A percentile compares a stretch with the other conserved stretches of the same genome.
Conservation (phyloP, 2,888 invertebrate species). For the Rhimphoctona megacephalus region DNA sequence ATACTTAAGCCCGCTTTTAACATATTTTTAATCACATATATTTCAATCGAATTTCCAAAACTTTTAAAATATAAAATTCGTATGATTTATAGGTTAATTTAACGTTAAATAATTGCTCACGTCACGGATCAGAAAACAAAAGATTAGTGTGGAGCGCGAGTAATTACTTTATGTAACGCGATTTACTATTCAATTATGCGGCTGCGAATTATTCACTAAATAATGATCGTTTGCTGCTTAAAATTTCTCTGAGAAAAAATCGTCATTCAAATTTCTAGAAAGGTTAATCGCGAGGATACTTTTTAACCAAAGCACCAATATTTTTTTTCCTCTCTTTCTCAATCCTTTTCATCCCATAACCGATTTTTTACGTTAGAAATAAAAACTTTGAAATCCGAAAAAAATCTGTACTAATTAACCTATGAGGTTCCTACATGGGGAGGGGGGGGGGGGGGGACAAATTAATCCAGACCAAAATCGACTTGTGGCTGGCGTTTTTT, state of each 20-base stretch:
- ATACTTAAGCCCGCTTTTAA: too few relatives aligned
- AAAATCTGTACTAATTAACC: background rate
- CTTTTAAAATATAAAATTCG: background rate
- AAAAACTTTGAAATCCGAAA: background rate
- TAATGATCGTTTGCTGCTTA: background rate
- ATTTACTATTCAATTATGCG: background rate
- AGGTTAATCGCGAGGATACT: background rate
- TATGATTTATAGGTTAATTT: background rate
- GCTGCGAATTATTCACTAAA: background rate
- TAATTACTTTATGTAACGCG: slow-evolving; percentile 6
- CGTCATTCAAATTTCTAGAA: background rate
- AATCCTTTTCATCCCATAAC: background rate
- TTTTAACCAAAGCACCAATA: background rate
- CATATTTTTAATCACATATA: too few relatives aligned
- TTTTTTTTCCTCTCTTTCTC: background rate
- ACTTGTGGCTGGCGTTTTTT: too few relatives aligned
- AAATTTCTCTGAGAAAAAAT: background rate
- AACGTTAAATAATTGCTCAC: background rate
- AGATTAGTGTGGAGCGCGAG: background rate
- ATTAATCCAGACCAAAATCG: too few relatives aligned
- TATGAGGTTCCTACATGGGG: too few relatives aligned
- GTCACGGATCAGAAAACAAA: background rate
- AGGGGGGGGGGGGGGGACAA: too few relatives aligned
- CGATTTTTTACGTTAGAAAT: background rate
- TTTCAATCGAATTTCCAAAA: background rate